Evolutionary conservation across 2,113 vertebrate genomes (phyloP).

Genomic region (Crypturellus undulatus): DNA sequence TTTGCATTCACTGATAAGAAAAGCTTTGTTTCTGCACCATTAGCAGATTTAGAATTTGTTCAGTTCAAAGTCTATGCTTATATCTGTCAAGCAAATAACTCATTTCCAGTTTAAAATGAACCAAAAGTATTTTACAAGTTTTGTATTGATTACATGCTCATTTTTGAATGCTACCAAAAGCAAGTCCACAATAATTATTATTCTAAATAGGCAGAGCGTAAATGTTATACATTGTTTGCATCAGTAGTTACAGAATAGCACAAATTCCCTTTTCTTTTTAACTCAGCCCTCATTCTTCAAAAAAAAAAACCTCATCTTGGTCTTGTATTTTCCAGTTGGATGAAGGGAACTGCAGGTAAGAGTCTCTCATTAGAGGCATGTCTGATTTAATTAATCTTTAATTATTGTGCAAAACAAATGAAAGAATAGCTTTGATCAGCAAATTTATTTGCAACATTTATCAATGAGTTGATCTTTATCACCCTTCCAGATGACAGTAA

Average conservation of each 20-base stretch:
- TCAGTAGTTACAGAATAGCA: background rate
- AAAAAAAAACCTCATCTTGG: background rate
- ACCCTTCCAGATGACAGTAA: slow-evolving; percentile 64
- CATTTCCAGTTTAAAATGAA: background rate
- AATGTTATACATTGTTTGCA: background rate
- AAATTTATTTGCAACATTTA: slow-evolving; percentile 63
- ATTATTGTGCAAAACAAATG: slow-evolving; percentile 72
- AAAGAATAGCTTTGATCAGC: slow-evolving; percentile 66
- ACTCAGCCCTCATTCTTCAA: background rate
- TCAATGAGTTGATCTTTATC: slow-evolving; percentile 69
- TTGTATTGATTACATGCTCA: background rate
- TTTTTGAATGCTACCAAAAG: background rate
- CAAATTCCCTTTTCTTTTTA: background rate
- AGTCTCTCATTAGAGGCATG: slow-evolving; percentile 63
- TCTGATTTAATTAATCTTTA: slow-evolving; percentile 79
- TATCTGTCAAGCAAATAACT: background rate
- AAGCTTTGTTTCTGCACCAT: background rate
- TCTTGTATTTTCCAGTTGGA: slow-evolving; percentile 39
- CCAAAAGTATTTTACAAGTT: background rate
- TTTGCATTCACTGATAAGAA: background rate
- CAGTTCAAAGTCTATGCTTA: background rate
- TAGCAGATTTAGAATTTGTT: background rate
- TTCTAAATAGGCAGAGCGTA: background rate
- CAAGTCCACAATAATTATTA: background rate
- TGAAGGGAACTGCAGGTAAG: slow-evolving; percentile 45